Percentiles rank a stretch among this genome's conserved stretches.
phyloP scores from a whole-genome alignment of 1,140 invertebrate genomes.

The Drosophila orena region DNA sequence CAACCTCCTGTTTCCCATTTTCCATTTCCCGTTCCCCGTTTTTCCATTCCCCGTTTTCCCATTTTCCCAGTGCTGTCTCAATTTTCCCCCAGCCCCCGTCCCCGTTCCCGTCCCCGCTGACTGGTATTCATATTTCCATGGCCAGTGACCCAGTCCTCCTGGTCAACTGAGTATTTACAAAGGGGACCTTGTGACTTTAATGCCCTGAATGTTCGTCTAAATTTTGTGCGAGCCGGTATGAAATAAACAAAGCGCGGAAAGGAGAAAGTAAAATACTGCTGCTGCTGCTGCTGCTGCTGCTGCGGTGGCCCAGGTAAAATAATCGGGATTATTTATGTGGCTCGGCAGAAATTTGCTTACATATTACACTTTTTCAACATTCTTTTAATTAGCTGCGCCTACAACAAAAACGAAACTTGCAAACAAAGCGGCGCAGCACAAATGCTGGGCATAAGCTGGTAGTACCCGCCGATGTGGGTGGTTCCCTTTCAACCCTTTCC shows the following conservation, averaged over 20 bases:
- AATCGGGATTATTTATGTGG: constrained; percentile 69
- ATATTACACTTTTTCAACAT: constrained; percentile 74
- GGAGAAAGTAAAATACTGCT: constrained; percentile 26
- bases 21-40: too few relatives aligned
- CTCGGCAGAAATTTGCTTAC: constrained; percentile 69
- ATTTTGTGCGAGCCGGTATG: constrained; percentile 34
- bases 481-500: too few relatives aligned
- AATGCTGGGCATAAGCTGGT: constrained; percentile 18
- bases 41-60: background rate
- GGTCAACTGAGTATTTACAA: constrained; percentile 49
- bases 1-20: background rate
- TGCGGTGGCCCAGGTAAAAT: constrained; percentile 56
- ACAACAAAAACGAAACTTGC: constrained; percentile 59
- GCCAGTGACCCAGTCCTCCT: constrained; percentile 19
- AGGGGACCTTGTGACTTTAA: constrained; percentile 55
- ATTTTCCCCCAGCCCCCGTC: constrained; percentile 6
- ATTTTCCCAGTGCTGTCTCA: constrained; percentile 19
- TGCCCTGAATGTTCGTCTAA: constrained; percentile 59
- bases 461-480: constrained; percentile 15
- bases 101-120: background rate
- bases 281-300: constrained; percentile 1
- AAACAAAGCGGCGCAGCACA: constrained; percentile 62
- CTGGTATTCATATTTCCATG: constrained; percentile 35
- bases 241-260: constrained; percentile 26
- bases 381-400: constrained; percentile 73